These are phyloP conservation scores for Paradoxurus hermaphroditus DNA, from an alignment of 2,113 vertebrate species.

Conservation along the genomic window DNA sequence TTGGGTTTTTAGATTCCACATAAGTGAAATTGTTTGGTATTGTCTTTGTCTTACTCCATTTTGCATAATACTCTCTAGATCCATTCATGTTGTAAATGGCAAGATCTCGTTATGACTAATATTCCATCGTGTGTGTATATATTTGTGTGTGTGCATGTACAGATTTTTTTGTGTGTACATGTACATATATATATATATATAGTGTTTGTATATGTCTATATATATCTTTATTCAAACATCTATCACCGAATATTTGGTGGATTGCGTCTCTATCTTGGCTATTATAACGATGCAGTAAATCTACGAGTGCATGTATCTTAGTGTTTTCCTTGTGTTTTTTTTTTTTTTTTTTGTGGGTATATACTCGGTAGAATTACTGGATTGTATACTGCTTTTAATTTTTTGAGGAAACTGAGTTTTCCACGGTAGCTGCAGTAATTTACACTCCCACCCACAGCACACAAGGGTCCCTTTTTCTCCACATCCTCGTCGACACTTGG, in stretches of 20 bases:
- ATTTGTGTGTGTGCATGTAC: neutral
- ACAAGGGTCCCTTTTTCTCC: neutral
- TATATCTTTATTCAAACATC: neutral
- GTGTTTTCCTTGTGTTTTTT: neutral
- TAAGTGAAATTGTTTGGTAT: neutral
- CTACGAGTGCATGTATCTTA: neutral
- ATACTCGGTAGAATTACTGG: neutral
- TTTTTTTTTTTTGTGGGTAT: neutral
- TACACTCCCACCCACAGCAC: neutral
- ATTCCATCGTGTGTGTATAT: neutral
- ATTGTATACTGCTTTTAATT: neutral
- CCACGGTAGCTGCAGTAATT: neutral
- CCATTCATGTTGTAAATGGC: neutral
- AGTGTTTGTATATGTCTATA: neutral
- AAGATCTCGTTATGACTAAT: neutral
- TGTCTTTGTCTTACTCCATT: neutral
- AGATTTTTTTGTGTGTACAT: too few species aligned
- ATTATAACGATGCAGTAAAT: neutral
- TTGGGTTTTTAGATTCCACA: neutral
- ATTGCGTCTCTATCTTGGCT: neutral
- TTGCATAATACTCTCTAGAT: neutral
- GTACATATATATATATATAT: too few species aligned
- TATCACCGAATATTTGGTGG: neutral
- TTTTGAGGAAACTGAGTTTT: neutral
- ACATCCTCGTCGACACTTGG: neutral